These are phyloP conservation scores for Bombus haemorrhoidalis DNA, from an alignment of 1,140 invertebrate genomes.

Conservation along the genomic window DNA sequence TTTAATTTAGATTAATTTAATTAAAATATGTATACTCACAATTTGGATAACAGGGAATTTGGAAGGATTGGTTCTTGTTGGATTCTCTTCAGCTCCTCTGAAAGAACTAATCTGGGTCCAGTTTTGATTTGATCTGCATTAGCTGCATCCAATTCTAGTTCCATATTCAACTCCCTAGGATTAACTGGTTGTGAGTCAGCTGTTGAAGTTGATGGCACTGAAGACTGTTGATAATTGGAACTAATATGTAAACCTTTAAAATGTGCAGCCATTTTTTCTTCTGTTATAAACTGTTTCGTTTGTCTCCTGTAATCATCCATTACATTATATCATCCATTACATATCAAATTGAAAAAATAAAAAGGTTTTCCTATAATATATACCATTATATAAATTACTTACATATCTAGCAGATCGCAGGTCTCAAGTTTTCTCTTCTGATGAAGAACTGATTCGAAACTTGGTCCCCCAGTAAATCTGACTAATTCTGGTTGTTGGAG, in stretches of 20 bases:
- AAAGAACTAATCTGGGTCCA: conserved; percentile 83
- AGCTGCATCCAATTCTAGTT: conserved; percentile 64
- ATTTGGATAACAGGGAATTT: conserved; percentile 83
- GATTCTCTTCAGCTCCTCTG: conserved; percentile 87
- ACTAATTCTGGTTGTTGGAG: conserved; percentile 74
- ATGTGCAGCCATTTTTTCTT: conserved; percentile 91
- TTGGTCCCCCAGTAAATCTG: conserved; percentile 73
- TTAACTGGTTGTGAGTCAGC: conserved; percentile 26
- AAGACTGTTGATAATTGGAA: conserved; percentile 69
- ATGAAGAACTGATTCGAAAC: conserved; percentile 57
- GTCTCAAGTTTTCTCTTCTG: conserved; percentile 77
- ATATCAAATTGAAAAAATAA: not conserved
- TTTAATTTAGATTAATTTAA: not conserved
- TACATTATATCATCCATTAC: not conserved
- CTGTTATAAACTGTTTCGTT: conserved; percentile 90
- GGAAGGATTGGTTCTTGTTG: conserved; percentile 86
- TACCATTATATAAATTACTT: conserved; percentile 28
- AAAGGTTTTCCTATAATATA: not conserved
- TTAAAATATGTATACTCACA: conserved; percentile 77
- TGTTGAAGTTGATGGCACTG: conserved; percentile 69
- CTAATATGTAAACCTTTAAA: conserved; percentile 88
- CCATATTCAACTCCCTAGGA: conserved; percentile 45
- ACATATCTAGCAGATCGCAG: conserved; percentile 73
- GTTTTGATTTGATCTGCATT: conserved; percentile 66
- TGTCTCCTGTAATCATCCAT: conserved; percentile 76